Conservation (phyloP, 2,797 vertebrate genomes). For the Poecilia gillii region DNA sequence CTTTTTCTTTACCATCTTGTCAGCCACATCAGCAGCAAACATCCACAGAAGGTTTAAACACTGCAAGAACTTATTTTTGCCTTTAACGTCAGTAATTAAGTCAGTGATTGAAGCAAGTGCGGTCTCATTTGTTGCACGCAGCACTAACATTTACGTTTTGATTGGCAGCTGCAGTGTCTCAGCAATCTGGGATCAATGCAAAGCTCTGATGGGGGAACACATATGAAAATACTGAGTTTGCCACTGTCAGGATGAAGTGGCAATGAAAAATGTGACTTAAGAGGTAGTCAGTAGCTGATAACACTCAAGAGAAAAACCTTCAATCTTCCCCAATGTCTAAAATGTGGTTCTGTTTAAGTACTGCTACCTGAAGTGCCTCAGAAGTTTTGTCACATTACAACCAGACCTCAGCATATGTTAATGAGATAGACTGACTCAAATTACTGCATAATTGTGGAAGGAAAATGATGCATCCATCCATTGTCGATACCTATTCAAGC, state of each 20-base stretch:
- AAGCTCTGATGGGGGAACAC: slow-evolving; percentile 29
- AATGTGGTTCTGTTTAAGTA: slow-evolving; percentile 1
- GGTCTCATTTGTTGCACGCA: slow-evolving; percentile 12
- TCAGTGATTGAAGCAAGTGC: slow-evolving; percentile 38
- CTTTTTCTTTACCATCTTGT: slow-evolving; percentile 43
- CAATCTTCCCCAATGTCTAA: slow-evolving; percentile 10
- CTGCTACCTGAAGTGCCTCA: not conserved
- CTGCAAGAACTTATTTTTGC: slow-evolving; percentile 44
- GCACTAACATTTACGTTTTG: slow-evolving; percentile 38
- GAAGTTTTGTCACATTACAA: not conserved
- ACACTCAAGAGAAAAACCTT: slow-evolving; percentile 26
- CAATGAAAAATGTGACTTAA: slow-evolving; percentile 37
- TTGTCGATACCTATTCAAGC: not conserved
- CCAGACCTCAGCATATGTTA: not conserved
- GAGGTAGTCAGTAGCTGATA: slow-evolving; percentile 17
- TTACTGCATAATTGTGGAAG: not conserved
- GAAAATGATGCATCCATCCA: not conserved
- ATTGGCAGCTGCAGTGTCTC: slow-evolving; percentile 47
- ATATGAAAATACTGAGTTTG: slow-evolving; percentile 29
- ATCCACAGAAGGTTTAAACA: slow-evolving; percentile 7
- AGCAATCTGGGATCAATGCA: slow-evolving; percentile 39
- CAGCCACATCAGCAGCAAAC: slow-evolving; percentile 16
- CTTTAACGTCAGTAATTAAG: slow-evolving; percentile 66
- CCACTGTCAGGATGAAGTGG: slow-evolving; percentile 34
- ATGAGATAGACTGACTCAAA: not conserved